Conservation (phyloP, 2,113 vertebrate species). For the Neodontobutis hainanensis region DNA sequence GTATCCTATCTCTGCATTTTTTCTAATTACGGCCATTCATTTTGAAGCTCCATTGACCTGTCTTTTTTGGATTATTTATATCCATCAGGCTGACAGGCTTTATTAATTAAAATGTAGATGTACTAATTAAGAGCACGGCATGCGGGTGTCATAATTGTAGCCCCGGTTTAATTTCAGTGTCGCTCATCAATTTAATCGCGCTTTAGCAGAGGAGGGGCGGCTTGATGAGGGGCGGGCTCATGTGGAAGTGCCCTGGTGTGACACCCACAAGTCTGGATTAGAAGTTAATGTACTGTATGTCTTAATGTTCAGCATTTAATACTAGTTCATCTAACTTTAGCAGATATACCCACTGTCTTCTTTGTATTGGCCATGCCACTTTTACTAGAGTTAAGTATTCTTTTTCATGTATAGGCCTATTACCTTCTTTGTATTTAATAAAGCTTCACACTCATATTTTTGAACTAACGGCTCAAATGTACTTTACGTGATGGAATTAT, state of each 20-base stretch:
- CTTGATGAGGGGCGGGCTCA: conserved; percentile 1
- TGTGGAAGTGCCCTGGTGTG: conserved; percentile 24
- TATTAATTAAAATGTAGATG: conserved; percentile 78
- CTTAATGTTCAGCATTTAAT: conserved; percentile 21
- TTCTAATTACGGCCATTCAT: conserved; percentile 72
- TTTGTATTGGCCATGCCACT: conserved; percentile 22
- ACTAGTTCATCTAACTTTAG: neutral
- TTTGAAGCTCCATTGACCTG: conserved; percentile 55
- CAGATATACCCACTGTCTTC: conserved; percentile 17
- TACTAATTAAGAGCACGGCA: conserved; percentile 69
- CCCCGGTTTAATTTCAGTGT: conserved; percentile 68
- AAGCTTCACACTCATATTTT: conserved; percentile 5
- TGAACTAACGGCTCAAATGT: neutral
- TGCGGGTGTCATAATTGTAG: conserved; percentile 67
- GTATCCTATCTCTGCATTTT: conserved; percentile 24
- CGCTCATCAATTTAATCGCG: conserved; percentile 65
- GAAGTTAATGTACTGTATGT: conserved; percentile 13
- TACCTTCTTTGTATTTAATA: neutral
- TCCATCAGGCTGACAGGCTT: conserved; percentile 59
- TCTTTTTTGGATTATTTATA: conserved; percentile 71
- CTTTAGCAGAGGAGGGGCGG: conserved; percentile 37
- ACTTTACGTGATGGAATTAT: neutral
- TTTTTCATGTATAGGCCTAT: conserved; percentile 16
- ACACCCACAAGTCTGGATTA: conserved; percentile 11
- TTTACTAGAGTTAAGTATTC: conserved; percentile 36